Evolutionary conservation across 2,113 vertebrate species (phyloP).

Genomic region (Oxygymnocypris stewartii): DNA sequence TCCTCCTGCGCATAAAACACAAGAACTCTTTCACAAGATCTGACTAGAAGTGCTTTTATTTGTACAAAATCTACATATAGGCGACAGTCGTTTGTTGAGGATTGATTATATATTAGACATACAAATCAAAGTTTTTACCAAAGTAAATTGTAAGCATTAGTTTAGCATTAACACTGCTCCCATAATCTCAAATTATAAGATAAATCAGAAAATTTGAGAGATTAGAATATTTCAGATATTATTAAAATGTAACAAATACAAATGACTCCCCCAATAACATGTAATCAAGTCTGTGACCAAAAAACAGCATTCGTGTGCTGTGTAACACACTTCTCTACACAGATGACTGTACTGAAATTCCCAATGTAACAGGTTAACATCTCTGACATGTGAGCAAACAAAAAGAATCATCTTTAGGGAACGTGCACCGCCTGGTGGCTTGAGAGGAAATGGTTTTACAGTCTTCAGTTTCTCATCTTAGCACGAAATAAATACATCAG

Average conservation of each 20-base stretch:
- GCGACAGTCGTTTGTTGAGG: constrained; percentile 6
- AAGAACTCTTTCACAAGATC: neutral
- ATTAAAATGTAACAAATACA: constrained; percentile 4
- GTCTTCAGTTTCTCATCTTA: neutral
- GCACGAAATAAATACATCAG: neutral
- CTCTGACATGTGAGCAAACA: neutral
- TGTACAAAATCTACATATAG: constrained; percentile 45
- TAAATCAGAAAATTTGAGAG: neutral
- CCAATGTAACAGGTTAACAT: constrained; percentile 25
- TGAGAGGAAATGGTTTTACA: neutral
- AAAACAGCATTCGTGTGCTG: neutral
- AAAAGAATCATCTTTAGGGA: neutral
- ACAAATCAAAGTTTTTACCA: neutral
- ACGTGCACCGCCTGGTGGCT: constrained; percentile 41
- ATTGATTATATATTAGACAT: constrained; percentile 22
- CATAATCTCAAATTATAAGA: constrained; percentile 10
- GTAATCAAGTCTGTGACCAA: neutral
- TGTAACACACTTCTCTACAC: constrained; percentile 6
- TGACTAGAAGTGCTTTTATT: constrained; percentile 45
- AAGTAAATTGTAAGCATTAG: constrained; percentile 8
- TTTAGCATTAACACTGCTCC: neutral
- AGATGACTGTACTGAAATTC: neutral
- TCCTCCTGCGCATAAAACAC: neutral
- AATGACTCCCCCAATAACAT: constrained; percentile 36
- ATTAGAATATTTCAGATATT: constrained; percentile 13